Conservation (phyloP, 2,797 vertebrate genomes). For the Poecilia picta region DNA sequence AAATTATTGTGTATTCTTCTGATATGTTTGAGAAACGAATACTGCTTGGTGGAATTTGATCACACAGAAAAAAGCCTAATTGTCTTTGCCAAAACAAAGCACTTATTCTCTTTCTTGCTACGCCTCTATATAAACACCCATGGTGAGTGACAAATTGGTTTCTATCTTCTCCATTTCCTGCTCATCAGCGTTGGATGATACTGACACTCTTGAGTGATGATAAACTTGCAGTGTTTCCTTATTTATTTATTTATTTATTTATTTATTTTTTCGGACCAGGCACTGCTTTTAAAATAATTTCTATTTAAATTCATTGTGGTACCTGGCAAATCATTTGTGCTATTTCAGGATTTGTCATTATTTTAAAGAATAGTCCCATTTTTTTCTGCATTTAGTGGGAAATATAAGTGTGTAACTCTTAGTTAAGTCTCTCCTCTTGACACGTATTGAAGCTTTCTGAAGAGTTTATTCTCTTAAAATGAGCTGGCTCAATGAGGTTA, state of each 20-base stretch:
- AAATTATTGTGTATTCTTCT: slow-evolving; percentile 30
- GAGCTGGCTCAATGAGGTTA: slow-evolving; percentile 69
- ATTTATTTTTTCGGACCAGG: no score
- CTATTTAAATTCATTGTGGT: slow-evolving; percentile 18
- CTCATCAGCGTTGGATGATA: slow-evolving; percentile 45
- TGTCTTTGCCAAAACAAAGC: slow-evolving; percentile 59
- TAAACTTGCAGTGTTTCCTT: slow-evolving; percentile 15
- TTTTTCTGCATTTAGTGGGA: neutral
- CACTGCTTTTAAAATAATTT: slow-evolving; percentile 34
- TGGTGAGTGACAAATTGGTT: slow-evolving; percentile 61
- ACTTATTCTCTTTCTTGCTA: slow-evolving; percentile 50
- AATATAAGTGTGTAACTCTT: slow-evolving; percentile 10
- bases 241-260: no score
- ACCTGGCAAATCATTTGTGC: slow-evolving; percentile 11
- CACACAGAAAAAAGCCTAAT: slow-evolving; percentile 39
- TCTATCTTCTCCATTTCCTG: slow-evolving; percentile 56
- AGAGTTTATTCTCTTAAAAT: slow-evolving; percentile 26
- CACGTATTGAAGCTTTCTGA: neutral
- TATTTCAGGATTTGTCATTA: neutral
- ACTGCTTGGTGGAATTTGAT: neutral
- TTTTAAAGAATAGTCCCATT: neutral
- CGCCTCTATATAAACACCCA: slow-evolving; percentile 44
- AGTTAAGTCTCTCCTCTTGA: slow-evolving; percentile 1
- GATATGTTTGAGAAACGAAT: slow-evolving; percentile 21
- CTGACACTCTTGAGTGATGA: slow-evolving; percentile 35